Evolutionary conservation across 2,888 invertebrate genomes (phyloP).

Genomic region (Horisme vitalbata): DNA sequence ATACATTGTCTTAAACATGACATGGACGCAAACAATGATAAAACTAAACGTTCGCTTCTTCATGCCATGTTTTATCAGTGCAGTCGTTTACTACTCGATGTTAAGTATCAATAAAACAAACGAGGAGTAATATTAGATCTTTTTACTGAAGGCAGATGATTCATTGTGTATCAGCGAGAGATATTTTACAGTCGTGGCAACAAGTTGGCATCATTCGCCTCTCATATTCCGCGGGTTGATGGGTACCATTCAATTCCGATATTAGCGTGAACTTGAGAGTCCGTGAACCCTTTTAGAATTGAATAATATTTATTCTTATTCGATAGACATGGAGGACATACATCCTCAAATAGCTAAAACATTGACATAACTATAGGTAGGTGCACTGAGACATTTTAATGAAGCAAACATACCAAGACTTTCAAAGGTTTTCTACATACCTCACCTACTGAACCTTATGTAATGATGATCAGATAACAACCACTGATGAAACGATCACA

Average conservation of each 20-base stretch:
- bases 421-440: too few relatives aligned
- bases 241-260: conserved; percentile 8
- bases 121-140: neutral
- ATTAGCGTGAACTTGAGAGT: conserved; percentile 19
- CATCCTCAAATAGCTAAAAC: conserved; percentile 1
- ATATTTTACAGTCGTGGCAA: conserved; percentile 19
- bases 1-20: too few relatives aligned
- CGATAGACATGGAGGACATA: neutral
- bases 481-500: too few relatives aligned
- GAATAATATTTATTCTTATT: neutral
- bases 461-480: too few relatives aligned
- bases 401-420: too few relatives aligned
- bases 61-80: conserved; percentile 6
- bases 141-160: neutral
- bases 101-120: conserved; percentile 9
- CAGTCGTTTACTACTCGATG: conserved; percentile 5
- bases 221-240: conserved; percentile 19
- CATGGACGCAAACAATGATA: neutral
- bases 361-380: too few relatives aligned
- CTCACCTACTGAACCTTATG: too few relatives aligned
- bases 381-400: too few relatives aligned
- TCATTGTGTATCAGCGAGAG: conserved; percentile 1
- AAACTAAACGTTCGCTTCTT: neutral
- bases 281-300: conserved; percentile 13
- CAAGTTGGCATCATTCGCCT: conserved; percentile 26